Evolutionary conservation across 2,113 vertebrate genomes (phyloP).

Genomic region (Sinocyclocheilus rhinocerous): DNA sequence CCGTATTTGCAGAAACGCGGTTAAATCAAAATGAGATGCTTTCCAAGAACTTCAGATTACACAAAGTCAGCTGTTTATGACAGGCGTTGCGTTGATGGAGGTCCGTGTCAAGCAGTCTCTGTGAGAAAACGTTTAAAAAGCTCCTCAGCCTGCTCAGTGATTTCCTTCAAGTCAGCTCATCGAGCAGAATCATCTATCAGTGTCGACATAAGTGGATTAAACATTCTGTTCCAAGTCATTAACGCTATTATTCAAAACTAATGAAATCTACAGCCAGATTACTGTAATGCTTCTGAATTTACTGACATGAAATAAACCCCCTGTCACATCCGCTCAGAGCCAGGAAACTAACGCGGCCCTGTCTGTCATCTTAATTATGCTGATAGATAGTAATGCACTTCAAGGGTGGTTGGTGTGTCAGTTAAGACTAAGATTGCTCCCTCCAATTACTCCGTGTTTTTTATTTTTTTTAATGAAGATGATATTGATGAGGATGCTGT

Average conservation of each 20-base stretch:
- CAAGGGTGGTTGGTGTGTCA: constrained; percentile 43
- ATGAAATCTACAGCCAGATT: constrained; percentile 61
- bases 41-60: background rate
- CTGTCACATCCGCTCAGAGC: constrained; percentile 56
- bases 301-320: constrained; percentile 62
- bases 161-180: constrained; percentile 44
- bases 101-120: background rate
- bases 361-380: constrained; percentile 60
- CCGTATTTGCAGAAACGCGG: background rate
- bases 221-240: constrained; percentile 60
- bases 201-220: constrained; percentile 63
- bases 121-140: background rate
- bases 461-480: constrained; percentile 25
- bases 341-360: constrained; percentile 48
- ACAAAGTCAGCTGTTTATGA: background rate
- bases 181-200: constrained; percentile 56
- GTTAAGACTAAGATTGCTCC: constrained; percentile 44
- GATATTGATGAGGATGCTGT: constrained; percentile 46
- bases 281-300: constrained; percentile 60
- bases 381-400: constrained; percentile 55
- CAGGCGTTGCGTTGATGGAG: background rate
- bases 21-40: background rate
- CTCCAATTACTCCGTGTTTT: constrained; percentile 25
- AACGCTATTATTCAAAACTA: constrained; percentile 60
- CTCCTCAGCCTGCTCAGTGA: background rate